Base-by-base conservation (phyloP, 2,113 vertebrate species). In the Choloepus hoffmanni region DNA sequence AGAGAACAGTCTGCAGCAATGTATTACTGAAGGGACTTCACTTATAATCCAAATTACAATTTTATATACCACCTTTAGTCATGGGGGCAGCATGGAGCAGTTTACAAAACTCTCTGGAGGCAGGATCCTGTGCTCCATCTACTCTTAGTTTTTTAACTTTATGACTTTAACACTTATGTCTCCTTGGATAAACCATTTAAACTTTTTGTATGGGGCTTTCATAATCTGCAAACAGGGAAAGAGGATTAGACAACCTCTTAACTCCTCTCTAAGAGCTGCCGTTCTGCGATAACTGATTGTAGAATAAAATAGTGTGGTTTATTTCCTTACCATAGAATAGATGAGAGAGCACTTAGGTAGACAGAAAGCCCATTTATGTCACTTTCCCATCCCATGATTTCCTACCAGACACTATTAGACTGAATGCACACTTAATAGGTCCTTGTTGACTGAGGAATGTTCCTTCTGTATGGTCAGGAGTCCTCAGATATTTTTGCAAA, bases 401-500 rank as follows among this genome's bases (percentile, higher is more conserved):
- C 36, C 16, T 95, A 70, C 48, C 74, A 92, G 50, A 53, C 16
- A 36, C 11, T 16, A 24, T 3, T 60, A 53, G 63, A 74, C 16
- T 36, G 62, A 40, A n/a, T n/a, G 70, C 33, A 78, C 40, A n/a
- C 60, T 84, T 77, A 67, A 67, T n/a, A 62, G 48, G 58, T 19
- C 62, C 43, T 45, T 85, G 40, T 63, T 58, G 86, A 92, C 23
- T 7, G 28, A 96, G 13, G 24, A 43, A 23, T 89, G 8, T 63
- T 91, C 55, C 33, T 81, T 92, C 58, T 58, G 36, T 67, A 28
- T 60, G 68, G 21, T 85, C 48, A 89, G 76, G 36, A 76, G 18
- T 43, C 30, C 62, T 85, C 19, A 33, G 53, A 85, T 18, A 88
- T 7, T 82, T 94, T 95, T 94, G 26, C 33, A 72, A 83, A 40